phyloP scores from a whole-genome alignment of 2,797 vertebrate species.

The Gymnothorax javanicus region DNA sequence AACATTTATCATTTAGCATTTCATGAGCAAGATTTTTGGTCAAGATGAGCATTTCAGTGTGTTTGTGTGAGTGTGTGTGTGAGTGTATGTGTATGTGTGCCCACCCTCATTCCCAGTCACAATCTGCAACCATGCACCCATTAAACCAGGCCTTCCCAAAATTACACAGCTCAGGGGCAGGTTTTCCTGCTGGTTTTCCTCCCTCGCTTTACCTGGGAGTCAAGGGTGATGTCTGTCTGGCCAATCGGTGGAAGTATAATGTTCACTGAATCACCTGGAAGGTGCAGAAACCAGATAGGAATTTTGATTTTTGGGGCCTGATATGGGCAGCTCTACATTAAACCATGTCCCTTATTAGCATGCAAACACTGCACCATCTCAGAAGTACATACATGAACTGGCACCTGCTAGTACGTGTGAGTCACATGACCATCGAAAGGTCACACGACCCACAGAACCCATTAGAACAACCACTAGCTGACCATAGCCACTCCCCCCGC shows the following conservation, averaged over 20 bases:
- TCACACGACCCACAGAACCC: constrained; percentile 16
- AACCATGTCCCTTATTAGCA: background rate
- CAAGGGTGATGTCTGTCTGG: too few relatives aligned
- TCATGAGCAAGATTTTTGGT: background rate
- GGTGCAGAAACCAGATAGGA: too few relatives aligned
- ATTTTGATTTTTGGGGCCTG: too few relatives aligned
- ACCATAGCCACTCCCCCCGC: background rate
- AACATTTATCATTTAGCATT: background rate
- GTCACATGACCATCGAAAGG: constrained; percentile 3
- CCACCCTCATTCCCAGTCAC: constrained; percentile 21
- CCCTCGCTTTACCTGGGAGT: too few relatives aligned
- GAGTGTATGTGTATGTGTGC: constrained; percentile 42
- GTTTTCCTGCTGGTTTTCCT: too few relatives aligned
- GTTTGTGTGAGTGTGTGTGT: constrained; percentile 14
- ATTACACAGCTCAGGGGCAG: too few relatives aligned
- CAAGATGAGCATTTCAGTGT: background rate
- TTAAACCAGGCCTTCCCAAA: background rate
- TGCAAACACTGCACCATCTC: background rate
- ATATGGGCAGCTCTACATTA: too few relatives aligned
- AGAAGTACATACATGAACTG: constrained; percentile 13
- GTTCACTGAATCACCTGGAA: too few relatives aligned
- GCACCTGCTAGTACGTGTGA: background rate
- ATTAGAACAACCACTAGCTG: background rate
- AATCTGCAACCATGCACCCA: constrained; percentile 27
- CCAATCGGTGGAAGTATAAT: too few relatives aligned